These are phyloP conservation scores for Riparia riparia DNA, from an alignment of 2,113 vertebrate genomes.

Conservation along the genomic window DNA sequence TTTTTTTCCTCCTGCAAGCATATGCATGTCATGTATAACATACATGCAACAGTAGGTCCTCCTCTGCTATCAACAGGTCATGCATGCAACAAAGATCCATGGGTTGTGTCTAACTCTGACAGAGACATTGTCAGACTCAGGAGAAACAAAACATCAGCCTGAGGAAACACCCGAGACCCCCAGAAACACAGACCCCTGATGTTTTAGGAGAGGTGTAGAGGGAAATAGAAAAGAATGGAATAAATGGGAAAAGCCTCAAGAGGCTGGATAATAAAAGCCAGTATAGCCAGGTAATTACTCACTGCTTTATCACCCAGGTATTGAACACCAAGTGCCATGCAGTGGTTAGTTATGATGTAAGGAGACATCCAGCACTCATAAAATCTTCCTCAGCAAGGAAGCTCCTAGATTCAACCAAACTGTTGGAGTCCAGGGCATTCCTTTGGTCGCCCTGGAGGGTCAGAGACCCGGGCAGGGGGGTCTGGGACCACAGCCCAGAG, in stretches of 20 bases:
- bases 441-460: too few species aligned
- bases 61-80: not conserved
- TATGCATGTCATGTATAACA: not conserved
- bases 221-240: not conserved
- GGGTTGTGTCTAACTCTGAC: not conserved
- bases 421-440: too few species aligned
- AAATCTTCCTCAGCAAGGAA: not conserved
- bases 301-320: not conserved
- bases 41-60: not conserved
- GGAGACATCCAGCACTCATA: not conserved
- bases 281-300: not conserved
- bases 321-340: too few species aligned
- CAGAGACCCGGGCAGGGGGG: too few species aligned
- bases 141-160: not conserved
- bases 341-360: not conserved
- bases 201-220: not conserved
- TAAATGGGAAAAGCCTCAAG: not conserved
- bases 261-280: not conserved
- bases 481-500: too few species aligned
- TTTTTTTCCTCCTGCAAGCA: too few species aligned
- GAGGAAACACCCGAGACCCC: not conserved
- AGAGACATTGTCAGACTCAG: not conserved
- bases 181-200: not conserved
- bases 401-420: not conserved
- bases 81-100: not conserved